phyloP scores from a whole-genome alignment of 2,888 invertebrate genomes.

The Bedellia somnulentella region DNA sequence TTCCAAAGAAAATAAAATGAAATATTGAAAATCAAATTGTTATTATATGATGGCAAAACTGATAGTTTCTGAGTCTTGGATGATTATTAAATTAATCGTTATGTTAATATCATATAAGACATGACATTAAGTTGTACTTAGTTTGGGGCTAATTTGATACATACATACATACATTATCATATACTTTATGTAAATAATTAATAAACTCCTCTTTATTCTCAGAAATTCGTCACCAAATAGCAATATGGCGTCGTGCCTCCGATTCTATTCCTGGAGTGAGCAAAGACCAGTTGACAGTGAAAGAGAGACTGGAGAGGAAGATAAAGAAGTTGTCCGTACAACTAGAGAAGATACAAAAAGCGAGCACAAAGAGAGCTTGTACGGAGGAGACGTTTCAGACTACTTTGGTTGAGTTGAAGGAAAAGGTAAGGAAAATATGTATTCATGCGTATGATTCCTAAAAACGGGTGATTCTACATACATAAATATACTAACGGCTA shows the following conservation, averaged over 20 bases:
- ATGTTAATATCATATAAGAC: no score
- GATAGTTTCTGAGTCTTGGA: no score
- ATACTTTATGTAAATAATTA: no score
- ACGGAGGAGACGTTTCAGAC: conserved; percentile 48
- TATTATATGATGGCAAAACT: no score
- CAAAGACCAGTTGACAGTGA: conserved; percentile 79
- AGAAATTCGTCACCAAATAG: conserved; percentile 82
- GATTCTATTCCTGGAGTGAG: conserved; percentile 79
- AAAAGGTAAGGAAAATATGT: conserved; percentile 49
- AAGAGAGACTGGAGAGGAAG: conserved; percentile 71
- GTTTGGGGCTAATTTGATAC: no score
- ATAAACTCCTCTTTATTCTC: no score
- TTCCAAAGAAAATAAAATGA: no score
- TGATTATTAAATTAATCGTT: no score
- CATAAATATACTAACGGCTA: no score
- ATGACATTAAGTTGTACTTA: no score
- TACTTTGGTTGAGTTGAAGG: conserved; percentile 65
- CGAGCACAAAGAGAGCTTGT: conserved; percentile 35
- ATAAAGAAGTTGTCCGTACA: conserved; percentile 66
- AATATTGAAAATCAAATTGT: no score
- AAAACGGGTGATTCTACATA: background rate
- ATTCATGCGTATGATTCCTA: background rate
- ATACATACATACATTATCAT: no score
- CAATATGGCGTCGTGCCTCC: conserved; percentile 79
- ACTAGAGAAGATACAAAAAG: conserved; percentile 58